These are phyloP conservation scores for Heteropelma amictum DNA, from an alignment of 2,888 invertebrate genomes.

Conservation along the genomic window DNA sequence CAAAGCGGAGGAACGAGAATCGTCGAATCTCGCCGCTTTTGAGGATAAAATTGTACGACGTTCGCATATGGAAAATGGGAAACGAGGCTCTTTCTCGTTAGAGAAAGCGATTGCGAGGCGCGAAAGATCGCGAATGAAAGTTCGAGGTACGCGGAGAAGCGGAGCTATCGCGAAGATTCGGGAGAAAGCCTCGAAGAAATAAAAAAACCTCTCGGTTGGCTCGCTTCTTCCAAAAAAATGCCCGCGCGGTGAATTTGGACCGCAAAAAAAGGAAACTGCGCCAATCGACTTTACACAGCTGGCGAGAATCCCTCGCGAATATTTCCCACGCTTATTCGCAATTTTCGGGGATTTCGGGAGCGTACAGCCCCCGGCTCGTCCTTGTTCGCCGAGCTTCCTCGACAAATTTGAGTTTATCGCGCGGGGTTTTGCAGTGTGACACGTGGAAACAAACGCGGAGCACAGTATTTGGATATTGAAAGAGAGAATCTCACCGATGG, in stretches of 20 bases:
- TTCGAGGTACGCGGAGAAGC: too few species aligned
- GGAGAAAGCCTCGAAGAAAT: too few species aligned
- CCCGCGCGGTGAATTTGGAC: neutral
- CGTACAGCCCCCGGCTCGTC: neutral
- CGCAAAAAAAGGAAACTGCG: neutral
- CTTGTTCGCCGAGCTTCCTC: neutral
- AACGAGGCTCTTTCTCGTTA: neutral
- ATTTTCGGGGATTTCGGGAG: constrained; percentile 35
- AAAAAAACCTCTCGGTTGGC: too few species aligned
- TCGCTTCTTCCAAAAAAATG: constrained; percentile 27
- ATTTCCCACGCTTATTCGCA: constrained; percentile 26
- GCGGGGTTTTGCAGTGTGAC: neutral
- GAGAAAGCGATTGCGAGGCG: too few species aligned
- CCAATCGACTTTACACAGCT: constrained; percentile 41
- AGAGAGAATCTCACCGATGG: neutral
- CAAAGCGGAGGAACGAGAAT: constrained; percentile 11
- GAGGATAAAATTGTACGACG: constrained; percentile 43
- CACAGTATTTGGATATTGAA: neutral
- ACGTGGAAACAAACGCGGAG: too few species aligned
- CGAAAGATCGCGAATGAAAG: too few species aligned
- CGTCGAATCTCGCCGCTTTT: neutral
- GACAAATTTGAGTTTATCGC: constrained; percentile 1
- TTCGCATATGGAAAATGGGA: constrained; percentile 28
- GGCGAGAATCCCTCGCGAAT: constrained; percentile 41
- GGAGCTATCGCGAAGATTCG: too few species aligned